Conservation (phyloP, 2,888 invertebrate genomes). For the Thereva nobilitata region DNA sequence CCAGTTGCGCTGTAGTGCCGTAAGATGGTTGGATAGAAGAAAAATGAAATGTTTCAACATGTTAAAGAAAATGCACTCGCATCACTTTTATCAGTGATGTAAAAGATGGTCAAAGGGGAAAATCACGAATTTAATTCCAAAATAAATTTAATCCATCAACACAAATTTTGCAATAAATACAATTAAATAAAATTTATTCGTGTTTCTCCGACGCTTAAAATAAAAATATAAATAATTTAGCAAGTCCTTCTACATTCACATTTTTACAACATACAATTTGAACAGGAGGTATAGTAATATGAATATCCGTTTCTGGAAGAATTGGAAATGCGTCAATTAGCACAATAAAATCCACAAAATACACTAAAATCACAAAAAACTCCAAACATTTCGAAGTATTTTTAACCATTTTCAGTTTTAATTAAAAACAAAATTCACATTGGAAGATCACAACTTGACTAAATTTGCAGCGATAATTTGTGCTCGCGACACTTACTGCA, state of each 20-base stretch:
- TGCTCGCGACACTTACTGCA: constrained; percentile 10
- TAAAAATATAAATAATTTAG: not conserved
- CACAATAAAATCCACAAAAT: not conserved
- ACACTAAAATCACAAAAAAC: not conserved
- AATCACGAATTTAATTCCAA: no score
- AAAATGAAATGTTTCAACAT: no score
- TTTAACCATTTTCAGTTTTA: not conserved
- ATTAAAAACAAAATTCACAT: not conserved
- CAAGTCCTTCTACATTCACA: not conserved
- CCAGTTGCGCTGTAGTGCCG: no score
- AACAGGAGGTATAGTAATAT: constrained; percentile 37
- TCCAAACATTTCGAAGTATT: no score
- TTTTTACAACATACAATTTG: constrained; percentile 35
- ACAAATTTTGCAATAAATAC: no score
- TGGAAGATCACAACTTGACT: constrained; percentile 1
- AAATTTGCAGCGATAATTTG: constrained; percentile 15
- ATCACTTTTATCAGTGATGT: no score
- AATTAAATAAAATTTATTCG: not conserved
- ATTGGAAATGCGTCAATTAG: not conserved
- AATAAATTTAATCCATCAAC: no score
- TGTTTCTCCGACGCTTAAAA: not conserved
- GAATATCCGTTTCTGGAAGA: constrained; percentile 11
- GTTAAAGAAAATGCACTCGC: no score
- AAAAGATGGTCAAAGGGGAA: no score
- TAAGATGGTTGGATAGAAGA: no score